Conservation (phyloP, 2,113 vertebrate species). For the Microtus richardsoni region DNA sequence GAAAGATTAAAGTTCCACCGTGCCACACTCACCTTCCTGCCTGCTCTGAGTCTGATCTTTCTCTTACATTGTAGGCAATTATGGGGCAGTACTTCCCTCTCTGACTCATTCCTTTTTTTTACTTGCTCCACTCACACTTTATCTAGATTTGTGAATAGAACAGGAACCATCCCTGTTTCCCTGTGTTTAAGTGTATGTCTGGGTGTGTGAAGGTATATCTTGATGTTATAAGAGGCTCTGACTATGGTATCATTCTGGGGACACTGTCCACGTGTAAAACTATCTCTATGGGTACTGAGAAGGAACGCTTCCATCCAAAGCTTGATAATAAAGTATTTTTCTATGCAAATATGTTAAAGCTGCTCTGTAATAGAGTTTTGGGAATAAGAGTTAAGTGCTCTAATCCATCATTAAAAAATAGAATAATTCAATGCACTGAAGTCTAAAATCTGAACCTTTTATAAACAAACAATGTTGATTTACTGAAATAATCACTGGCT, state of each 20-base stretch:
- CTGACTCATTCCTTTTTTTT: neutral
- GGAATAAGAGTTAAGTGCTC: constrained; percentile 60
- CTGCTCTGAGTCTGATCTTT: neutral
- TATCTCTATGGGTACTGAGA: neutral
- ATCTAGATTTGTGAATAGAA: neutral
- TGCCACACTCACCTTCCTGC: neutral
- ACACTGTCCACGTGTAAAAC: neutral
- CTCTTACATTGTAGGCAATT: neutral
- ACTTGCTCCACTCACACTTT: neutral
- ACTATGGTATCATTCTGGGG: neutral
- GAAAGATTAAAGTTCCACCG: neutral
- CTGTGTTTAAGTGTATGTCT: neutral
- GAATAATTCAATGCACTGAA: constrained; percentile 66
- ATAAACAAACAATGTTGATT: constrained; percentile 68
- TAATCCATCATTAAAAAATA: constrained; percentile 67
- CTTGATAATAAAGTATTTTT: constrained; percentile 31
- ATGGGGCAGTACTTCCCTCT: neutral
- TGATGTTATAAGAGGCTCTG: neutral
- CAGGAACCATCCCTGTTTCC: neutral
- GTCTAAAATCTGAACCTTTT: constrained; percentile 65
- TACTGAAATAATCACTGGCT: constrained; percentile 68
- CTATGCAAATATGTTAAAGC: constrained; percentile 51
- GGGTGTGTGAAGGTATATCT: neutral
- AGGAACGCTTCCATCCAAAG: neutral
- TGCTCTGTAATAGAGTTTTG: constrained; percentile 50